A percentile compares a stretch with the other conserved stretches of the same genome.
Evolutionary conservation across 2,113 vertebrate species (phyloP).

Genomic region (Chelonoidis abingdonii): DNA sequence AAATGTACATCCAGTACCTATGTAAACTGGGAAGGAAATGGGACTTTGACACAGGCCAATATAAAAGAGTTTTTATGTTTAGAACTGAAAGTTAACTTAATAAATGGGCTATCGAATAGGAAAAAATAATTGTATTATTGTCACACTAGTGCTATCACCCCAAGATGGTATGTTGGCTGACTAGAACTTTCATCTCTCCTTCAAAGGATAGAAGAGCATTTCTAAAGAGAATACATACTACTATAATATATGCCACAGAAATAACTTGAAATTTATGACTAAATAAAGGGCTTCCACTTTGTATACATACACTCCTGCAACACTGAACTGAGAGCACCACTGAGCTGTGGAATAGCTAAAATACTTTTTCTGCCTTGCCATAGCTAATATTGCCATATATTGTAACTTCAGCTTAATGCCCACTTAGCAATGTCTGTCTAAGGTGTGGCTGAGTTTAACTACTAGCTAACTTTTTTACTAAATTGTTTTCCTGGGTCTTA

Average conservation of each 20-base stretch:
- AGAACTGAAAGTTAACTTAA: background rate
- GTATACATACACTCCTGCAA: background rate
- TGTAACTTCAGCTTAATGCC: background rate
- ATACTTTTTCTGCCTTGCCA: background rate
- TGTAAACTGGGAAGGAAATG: background rate
- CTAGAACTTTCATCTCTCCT: background rate
- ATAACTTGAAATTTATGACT: background rate
- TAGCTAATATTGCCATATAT: background rate
- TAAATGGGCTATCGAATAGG: background rate
- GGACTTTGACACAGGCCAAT: background rate
- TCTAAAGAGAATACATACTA: background rate
- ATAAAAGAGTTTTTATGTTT: background rate
- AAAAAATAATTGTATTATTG: background rate
- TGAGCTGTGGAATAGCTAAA: background rate
- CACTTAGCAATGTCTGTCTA: background rate
- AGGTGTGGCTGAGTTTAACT: background rate
- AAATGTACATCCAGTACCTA: background rate
- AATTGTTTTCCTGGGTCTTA: background rate
- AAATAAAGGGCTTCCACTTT: background rate
- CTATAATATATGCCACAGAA: background rate
- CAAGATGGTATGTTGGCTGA: background rate
- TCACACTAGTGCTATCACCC: background rate
- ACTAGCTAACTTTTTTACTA: background rate
- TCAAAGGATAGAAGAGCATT: background rate
- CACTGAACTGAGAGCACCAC: background rate